Conservation (phyloP, 2,113 vertebrate genomes). For the Cinclus cinclus region DNA sequence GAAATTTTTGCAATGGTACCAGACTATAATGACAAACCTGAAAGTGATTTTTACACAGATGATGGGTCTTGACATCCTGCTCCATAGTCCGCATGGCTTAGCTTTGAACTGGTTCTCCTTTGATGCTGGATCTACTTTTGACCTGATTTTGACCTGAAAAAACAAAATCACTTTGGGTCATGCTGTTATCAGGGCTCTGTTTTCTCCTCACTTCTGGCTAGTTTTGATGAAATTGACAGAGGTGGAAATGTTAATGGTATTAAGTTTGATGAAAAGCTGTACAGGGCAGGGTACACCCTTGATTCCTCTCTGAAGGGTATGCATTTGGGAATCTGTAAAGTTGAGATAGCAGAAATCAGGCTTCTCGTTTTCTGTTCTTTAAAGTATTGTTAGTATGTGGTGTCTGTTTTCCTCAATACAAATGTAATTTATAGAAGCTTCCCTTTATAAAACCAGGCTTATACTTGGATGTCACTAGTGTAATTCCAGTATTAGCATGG, state of each 20-base stretch:
- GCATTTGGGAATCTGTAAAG: background rate
- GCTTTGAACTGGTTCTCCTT: background rate
- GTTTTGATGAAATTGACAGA: background rate
- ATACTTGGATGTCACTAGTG: background rate
- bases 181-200: background rate
- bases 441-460: background rate
- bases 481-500: background rate
- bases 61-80: background rate
- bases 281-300: accelerated
- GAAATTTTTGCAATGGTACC: background rate
- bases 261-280: background rate
- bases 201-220: background rate
- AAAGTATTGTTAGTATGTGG: background rate
- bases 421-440: background rate
- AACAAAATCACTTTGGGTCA: background rate
- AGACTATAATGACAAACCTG: background rate
- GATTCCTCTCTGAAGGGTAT: background rate
- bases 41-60: background rate
- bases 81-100: background rate
- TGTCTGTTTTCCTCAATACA: background rate
- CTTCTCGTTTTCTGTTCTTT: background rate
- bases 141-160: background rate
- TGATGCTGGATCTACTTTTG: background rate
- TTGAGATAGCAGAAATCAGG: background rate
- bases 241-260: background rate